These are phyloP conservation scores for Cheracebus regulus DNA, from an alignment of 2,797 vertebrate genomes.

Conservation along the genomic window DNA sequence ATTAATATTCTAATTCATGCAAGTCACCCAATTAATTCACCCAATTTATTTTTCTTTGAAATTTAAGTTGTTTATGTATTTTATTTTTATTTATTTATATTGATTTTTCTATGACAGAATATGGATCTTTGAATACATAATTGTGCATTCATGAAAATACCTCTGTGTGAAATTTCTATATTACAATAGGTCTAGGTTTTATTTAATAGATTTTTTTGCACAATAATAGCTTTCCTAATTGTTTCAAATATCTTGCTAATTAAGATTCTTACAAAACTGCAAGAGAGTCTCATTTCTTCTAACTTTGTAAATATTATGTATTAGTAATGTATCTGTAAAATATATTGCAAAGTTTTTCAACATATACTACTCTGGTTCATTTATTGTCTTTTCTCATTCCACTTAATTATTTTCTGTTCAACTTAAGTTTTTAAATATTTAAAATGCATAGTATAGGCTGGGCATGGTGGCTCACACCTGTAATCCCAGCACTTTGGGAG, in stretches of 20 bases:
- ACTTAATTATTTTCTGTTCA: neutral
- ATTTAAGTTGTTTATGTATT: neutral
- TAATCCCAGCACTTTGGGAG: neutral
- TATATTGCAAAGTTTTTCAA: neutral
- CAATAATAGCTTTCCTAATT: neutral
- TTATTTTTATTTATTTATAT: neutral
- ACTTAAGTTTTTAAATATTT: neutral
- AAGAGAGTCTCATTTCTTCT: neutral
- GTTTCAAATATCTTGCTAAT: neutral
- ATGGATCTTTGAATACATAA: neutral
- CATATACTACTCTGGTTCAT: neutral
- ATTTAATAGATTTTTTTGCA: neutral
- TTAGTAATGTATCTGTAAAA: neutral
- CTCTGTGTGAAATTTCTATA: neutral
- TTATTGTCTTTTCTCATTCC: neutral
- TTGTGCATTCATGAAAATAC: neutral
- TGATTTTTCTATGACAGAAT: neutral
- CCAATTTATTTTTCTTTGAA: neutral
- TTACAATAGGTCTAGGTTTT: neutral
- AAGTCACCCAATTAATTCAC: neutral
- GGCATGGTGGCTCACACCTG: neutral
- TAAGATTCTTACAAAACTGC: neutral
- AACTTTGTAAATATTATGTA: neutral
- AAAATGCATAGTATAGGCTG: neutral
- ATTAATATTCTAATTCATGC: neutral